A percentile compares a stretch with the other conserved stretches of the same genome.
These are phyloP conservation scores for Sula dactylatra DNA, from an alignment of 2,113 vertebrate species.

Conservation along the genomic window DNA sequence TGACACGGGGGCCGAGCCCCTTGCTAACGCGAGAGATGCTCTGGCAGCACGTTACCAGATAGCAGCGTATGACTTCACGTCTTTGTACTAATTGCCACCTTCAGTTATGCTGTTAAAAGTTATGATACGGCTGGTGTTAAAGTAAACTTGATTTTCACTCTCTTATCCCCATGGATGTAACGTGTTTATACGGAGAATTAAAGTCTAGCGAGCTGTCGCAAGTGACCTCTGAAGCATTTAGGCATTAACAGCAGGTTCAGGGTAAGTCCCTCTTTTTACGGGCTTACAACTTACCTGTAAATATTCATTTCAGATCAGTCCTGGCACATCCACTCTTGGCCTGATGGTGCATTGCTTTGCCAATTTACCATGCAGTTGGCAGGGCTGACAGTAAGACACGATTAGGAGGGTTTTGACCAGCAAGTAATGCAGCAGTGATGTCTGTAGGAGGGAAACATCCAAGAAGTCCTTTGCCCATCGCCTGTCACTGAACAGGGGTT, in stretches of 20 bases:
- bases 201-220: background rate
- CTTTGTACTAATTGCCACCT: background rate
- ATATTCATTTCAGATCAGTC: background rate
- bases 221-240: background rate
- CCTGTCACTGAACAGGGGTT: no score
- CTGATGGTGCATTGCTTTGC: background rate
- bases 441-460: background rate
- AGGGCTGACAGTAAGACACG: background rate
- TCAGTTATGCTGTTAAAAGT: background rate
- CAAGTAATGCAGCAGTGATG: fast-evolving
- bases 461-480: background rate
- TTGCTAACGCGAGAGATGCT: background rate
- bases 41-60: background rate
- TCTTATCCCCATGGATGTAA: background rate
- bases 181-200: background rate
- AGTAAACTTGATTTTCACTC: background rate
- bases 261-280: background rate
- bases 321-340: background rate
- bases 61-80: background rate
- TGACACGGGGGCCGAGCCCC: background rate
- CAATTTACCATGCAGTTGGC: fast-evolving
- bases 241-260: background rate
- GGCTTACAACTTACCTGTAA: background rate
- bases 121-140: background rate
- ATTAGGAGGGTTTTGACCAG: background rate